These are phyloP conservation scores for Aplidium turbinatum DNA, from an alignment of 23 tunicate species.

Conservation along the genomic window DNA sequence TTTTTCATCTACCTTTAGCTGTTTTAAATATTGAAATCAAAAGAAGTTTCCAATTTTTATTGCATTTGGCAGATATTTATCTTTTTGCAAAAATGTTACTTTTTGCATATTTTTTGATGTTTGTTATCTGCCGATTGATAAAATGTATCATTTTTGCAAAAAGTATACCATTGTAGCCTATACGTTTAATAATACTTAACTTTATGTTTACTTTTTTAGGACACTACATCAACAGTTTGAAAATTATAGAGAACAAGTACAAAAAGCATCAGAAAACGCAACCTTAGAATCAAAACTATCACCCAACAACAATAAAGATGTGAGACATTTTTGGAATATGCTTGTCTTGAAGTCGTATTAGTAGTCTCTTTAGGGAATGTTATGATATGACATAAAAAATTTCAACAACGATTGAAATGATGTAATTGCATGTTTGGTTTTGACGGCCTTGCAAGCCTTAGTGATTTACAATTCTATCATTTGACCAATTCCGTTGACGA, in stretches of 20 bases:
- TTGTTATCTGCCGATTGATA: no score
- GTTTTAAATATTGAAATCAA: background rate
- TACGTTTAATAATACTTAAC: no score
- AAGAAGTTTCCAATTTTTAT: background rate
- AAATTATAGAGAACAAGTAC: conserved; percentile 50
- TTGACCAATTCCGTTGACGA: background rate
- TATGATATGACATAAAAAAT: background rate
- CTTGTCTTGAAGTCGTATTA: background rate
- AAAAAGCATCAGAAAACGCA: conserved; percentile 3
- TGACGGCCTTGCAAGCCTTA: no score
- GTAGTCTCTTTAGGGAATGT: background rate
- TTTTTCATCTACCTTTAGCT: no score
- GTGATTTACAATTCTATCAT: background rate
- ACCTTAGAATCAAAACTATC: conserved; percentile 2
- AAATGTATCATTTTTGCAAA: no score
- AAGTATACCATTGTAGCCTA: no score
- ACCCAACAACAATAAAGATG: background rate
- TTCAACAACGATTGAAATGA: background rate
- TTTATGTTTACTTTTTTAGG: no score
- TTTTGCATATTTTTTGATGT: no score
- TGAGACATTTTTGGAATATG: background rate
- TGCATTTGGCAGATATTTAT: background rate
- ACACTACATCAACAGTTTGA: conserved; percentile 71
- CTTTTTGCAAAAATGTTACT: no score
- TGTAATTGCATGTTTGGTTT: background rate